phyloP scores from a whole-genome alignment of 2,888 invertebrate genomes.

The Halictus ligatus region DNA sequence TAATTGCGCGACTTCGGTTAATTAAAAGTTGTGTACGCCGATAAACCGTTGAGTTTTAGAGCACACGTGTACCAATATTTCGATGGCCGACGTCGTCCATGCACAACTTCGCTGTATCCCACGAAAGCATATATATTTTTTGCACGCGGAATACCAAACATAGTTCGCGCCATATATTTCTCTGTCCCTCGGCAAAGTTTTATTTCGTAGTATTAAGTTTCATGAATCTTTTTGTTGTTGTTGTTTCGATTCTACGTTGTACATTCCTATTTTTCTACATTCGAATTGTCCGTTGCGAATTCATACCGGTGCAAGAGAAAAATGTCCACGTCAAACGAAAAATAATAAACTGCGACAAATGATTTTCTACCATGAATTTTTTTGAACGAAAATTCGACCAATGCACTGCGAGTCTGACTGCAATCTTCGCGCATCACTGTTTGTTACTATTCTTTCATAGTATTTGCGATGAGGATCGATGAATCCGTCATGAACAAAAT shows the following conservation, averaged over 20 bases:
- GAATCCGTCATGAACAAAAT: too few species aligned
- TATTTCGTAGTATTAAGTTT: not conserved
- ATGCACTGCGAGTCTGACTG: not conserved
- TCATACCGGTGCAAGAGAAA: not conserved
- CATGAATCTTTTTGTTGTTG: not conserved
- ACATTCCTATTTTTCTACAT: not conserved
- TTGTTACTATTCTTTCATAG: not conserved
- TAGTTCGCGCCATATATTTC: not conserved
- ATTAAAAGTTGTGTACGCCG: not conserved
- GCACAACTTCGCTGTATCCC: not conserved
- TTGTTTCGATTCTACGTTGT: not conserved
- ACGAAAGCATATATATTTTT: not conserved
- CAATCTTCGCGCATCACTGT: not conserved
- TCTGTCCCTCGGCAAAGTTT: not conserved
- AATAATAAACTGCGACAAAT: not conserved
- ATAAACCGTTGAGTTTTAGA: not conserved
- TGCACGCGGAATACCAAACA: not conserved
- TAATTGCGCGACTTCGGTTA: not conserved
- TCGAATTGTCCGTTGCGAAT: not conserved
- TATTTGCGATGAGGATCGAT: too few species aligned
- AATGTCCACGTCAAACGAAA: not conserved
- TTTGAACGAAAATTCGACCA: not conserved
- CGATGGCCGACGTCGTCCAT: not conserved
- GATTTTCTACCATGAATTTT: not conserved
- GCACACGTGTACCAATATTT: not conserved